These are phyloP conservation scores for Apostichopus japonicus DNA, from an alignment of 35 echinoderm and acorn worm genomes.

Conservation along the genomic window DNA sequence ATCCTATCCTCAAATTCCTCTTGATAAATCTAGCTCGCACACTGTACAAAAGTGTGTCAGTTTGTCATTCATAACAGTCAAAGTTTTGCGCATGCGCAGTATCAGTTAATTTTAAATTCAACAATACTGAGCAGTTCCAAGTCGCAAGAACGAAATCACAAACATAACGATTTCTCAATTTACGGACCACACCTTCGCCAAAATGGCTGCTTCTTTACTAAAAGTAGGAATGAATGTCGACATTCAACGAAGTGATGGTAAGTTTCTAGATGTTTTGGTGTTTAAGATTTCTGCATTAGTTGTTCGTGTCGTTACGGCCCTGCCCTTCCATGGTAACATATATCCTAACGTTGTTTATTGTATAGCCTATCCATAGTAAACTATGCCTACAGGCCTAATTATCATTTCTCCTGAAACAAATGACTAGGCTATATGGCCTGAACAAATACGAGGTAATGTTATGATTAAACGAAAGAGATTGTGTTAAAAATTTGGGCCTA, in stretches of 20 bases:
- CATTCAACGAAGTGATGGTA: constrained; percentile 89
- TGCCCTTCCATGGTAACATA: constrained; percentile 28
- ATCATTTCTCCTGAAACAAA: too few species aligned
- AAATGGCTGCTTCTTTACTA: constrained; percentile 67
- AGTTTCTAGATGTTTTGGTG: constrained; percentile 20
- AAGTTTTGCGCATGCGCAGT: neutral
- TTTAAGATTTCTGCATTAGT: neutral
- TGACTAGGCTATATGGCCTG: too few species aligned
- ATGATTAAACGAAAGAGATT: too few species aligned
- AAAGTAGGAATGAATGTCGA: constrained; percentile 92
- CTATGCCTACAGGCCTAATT: neutral
- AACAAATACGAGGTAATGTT: too few species aligned
- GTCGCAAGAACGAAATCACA: neutral
- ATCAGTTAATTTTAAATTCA: constrained; percentile 39
- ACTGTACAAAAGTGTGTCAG: too few species aligned
- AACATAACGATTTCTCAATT: neutral
- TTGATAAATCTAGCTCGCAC: too few species aligned
- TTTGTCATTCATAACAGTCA: too few species aligned
- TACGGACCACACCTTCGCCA: neutral
- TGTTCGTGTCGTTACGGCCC: constrained; percentile 35
- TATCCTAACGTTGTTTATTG: neutral
- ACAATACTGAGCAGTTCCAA: constrained; percentile 7
- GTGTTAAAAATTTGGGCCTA: too few species aligned
- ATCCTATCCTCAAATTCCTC: too few species aligned
- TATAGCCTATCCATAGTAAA: neutral